Base-by-base conservation (phyloP, 1,140 invertebrate species). In the Muscidifurax raptorellus region DNA sequence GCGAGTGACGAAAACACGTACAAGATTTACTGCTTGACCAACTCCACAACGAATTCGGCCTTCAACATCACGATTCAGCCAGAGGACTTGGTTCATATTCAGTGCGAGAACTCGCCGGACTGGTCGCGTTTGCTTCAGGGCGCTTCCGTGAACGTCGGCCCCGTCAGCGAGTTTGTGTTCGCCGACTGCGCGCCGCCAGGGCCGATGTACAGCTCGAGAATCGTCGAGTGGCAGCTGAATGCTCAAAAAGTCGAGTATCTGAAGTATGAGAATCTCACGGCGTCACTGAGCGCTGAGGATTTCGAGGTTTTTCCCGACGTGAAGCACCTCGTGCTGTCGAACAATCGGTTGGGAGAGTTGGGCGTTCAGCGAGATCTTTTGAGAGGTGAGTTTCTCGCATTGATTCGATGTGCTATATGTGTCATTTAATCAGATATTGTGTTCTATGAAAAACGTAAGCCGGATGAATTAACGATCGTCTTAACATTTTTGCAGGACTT, bases 401-500 rank as follows among this genome's bases (percentile, higher is more conserved):
- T n/a, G n/a, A n/a, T n/a, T n/a, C n/a, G n/a, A n/a, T n/a, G n/a
- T n/a, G n/a, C n/a, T n/a, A n/a, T n/a, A n/a, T n/a, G n/a, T n/a
- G n/a, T n/a, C n/a, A n/a, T n/a, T n/a, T n/a, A n/a, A n/a, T n/a
- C n/a, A n/a, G n/a, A n/a, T n/a, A n/a, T n/a, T n/a, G n/a, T n/a
- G n/a, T n/a, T n/a, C n/a, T 64, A 9, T 22, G 15, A 40, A 40
- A 40, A 12, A 36, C 5, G 5, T 0, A n/a, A n/a, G n/a, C 9
- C 36, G 7, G 36, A 40, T 9, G 7, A 40, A 10, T 10, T 30
- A 27, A 72, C 25, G 27, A 75, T n/a, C 7, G 7, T 75, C 28
- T 25, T 13, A 40, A 47, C n/a, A 15, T 59, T 59, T 82, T 74
- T 40, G 6, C 76, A 84, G 83, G 77, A 1, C 44, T 84, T 18